Evolutionary conservation across 1,140 invertebrate species (phyloP), one percentile per base, ranked within the genome.

Genomic region (Heliconius nattereri): DNA sequence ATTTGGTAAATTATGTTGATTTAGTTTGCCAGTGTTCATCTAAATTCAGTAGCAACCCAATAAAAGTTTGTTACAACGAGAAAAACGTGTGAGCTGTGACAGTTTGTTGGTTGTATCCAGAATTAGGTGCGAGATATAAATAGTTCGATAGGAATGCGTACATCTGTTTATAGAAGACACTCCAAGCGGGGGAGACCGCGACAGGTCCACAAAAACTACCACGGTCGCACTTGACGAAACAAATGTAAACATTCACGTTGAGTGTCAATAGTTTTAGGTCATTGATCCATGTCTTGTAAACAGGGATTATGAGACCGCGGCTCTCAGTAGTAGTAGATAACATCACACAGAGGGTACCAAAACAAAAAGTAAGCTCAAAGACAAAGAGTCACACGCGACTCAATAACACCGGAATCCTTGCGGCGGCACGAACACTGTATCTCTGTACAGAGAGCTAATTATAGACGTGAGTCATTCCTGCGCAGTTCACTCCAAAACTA

Each of bases 91-190:
- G 37, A 75, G 40, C 60, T 73, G 73, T 75, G 76, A 78, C 73
- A 81, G 83, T 81, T 84, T 85, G 80, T 82, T 85, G 79, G 88
- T 83, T 75, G 78, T 75, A 76, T 88, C 87, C 88, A 85, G 84
- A 90, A 89, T 89, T 91, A 91, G 88, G 80, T 78, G 66, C 35
- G 78, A 32, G 74, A 84, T 88, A 90, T 84, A 91, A 91, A 89
- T 89, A 90, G 60, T 78, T 19, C 71, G 78, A 71, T 76, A 81
- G 90, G 90, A 91, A 91, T 91, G 90, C 85, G 89, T 81, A 84
- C 88, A 85, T 89, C 90, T 89, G 89, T 89, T 90, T 88, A 89
- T 90, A 91, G 89, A 85, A 84, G 76, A 85, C 81, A 85, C 83
- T 84, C 88, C 79, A 87, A 79, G 87, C 85, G 90, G 90, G 89